Evolutionary conservation across 2,888 invertebrate species (phyloP).

Genomic region (Drosophila mayaguana): DNA sequence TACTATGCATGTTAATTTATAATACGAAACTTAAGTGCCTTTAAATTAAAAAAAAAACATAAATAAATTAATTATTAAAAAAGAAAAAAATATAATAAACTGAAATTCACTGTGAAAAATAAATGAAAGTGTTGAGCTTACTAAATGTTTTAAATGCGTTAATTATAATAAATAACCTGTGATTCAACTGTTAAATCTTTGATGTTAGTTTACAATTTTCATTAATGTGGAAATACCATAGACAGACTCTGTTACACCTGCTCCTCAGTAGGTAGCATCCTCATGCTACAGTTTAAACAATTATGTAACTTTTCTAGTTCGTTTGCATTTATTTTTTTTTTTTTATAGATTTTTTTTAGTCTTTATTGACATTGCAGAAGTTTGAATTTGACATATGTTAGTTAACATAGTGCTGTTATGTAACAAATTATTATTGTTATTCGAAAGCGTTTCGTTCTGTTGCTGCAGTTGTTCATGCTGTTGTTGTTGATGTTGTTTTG

Average conservation of each 20-base stretch:
- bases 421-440: conserved; percentile 71
- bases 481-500: conserved; percentile 68
- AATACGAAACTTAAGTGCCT: conserved; percentile 72
- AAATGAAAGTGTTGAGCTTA: conserved; percentile 14
- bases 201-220: not conserved
- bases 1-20: conserved; percentile 70
- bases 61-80: conserved; percentile 40
- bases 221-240: not conserved
- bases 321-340: conserved; percentile 76
- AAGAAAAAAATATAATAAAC: conserved; percentile 13
- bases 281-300: conserved; percentile 10
- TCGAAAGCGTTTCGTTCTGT: conserved; percentile 82
- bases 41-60: conserved; percentile 55
- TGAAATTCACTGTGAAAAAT: conserved; percentile 49
- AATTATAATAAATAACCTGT: not conserved
- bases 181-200: not conserved
- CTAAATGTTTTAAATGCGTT: not conserved
- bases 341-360: conserved; percentile 62
- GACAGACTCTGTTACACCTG: no score
- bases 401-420: conserved; percentile 63
- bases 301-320: conserved; percentile 76
- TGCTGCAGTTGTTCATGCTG: conserved; percentile 81
- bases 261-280: no score
- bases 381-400: conserved; percentile 53
- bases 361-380: conserved; percentile 82